phyloP scores from a whole-genome alignment of 2,888 invertebrate species.

The Papilio demoleus region DNA sequence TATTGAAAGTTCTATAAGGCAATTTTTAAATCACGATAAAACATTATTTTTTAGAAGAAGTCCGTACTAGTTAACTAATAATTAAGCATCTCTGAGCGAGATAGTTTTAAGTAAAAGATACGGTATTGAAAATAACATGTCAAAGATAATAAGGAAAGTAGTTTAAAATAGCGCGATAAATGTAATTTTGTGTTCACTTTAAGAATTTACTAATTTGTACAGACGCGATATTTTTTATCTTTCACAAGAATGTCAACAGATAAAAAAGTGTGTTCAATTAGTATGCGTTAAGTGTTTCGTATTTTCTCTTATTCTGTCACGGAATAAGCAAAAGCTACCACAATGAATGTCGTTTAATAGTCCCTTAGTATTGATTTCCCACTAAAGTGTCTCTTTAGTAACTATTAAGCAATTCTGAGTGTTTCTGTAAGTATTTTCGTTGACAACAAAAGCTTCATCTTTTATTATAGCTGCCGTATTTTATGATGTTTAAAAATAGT shows the following conservation, averaged over 20 bases:
- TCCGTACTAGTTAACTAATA: too few species aligned
- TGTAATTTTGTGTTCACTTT: constrained; percentile 35
- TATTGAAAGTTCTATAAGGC: too few species aligned
- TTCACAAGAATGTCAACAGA: constrained; percentile 30
- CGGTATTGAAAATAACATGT: background rate
- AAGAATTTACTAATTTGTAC: constrained; percentile 20
- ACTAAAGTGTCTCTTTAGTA: too few species aligned
- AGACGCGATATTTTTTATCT: constrained; percentile 31
- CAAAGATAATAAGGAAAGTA: constrained; percentile 1
- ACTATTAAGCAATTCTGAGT: too few species aligned
- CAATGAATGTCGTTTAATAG: background rate
- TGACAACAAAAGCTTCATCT: too few species aligned
- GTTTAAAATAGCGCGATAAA: constrained; percentile 10
- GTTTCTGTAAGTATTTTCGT: too few species aligned
- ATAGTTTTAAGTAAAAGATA: background rate
- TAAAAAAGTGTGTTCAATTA: constrained; percentile 35
- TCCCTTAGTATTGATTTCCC: background rate
- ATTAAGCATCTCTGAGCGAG: too few species aligned
- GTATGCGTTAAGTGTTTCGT: constrained; percentile 11
- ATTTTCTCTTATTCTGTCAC: background rate
- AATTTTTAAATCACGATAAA: too few species aligned
- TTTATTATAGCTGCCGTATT: too few species aligned
- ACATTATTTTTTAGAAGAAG: too few species aligned
- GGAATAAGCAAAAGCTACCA: background rate
- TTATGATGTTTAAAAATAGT: too few species aligned